These are phyloP conservation scores for Siniperca chuatsi DNA, from an alignment of 2,113 vertebrate genomes.

Conservation along the genomic window DNA sequence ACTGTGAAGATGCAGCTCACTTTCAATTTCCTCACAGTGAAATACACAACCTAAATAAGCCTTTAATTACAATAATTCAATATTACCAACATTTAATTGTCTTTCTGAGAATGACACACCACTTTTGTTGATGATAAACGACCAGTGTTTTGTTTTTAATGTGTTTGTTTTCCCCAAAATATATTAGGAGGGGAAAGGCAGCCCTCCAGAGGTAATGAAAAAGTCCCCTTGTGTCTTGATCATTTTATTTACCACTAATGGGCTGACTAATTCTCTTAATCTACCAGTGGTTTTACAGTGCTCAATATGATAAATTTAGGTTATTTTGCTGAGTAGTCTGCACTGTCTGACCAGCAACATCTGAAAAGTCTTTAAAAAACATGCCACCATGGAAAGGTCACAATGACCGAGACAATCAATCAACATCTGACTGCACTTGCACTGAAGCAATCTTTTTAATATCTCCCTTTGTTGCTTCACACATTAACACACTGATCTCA, in stretches of 20 bases:
- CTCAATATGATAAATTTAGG: background rate
- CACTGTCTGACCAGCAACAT: background rate
- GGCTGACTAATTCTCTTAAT: background rate
- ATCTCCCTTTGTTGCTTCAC: conserved; percentile 4
- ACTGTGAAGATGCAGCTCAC: background rate
- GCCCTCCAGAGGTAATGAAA: background rate
- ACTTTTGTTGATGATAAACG: background rate
- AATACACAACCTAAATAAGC: background rate
- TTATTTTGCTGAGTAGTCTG: background rate
- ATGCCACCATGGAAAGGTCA: background rate
- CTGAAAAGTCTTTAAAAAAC: background rate
- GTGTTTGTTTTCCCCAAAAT: conserved; percentile 1
- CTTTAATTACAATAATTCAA: conserved; percentile 13
- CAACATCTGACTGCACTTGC: background rate
- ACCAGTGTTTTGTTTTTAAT: conserved; percentile 3
- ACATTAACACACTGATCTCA: conserved; percentile 1
- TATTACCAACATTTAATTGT: conserved; percentile 9
- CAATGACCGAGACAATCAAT: background rate
- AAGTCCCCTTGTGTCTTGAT: background rate
- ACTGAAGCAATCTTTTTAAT: background rate
- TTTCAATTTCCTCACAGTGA: conserved; percentile 1
- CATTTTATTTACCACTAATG: background rate
- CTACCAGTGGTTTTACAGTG: background rate
- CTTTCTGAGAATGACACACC: background rate
- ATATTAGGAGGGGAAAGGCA: background rate